These are phyloP conservation scores for Archocentrus centrarchus DNA, from an alignment of 2,113 vertebrate species.

Conservation along the genomic window DNA sequence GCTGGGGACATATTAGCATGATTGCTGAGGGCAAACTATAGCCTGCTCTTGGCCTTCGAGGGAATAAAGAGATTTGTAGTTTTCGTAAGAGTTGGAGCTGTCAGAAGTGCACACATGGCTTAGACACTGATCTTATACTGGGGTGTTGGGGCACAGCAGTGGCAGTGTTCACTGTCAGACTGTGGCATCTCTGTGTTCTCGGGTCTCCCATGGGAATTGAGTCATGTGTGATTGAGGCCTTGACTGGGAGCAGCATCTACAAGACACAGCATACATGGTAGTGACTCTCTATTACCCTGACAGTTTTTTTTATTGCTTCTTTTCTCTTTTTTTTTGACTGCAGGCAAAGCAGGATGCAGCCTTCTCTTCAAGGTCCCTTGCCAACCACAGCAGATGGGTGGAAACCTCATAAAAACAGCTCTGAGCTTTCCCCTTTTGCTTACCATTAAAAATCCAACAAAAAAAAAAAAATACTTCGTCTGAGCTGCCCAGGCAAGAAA, in stretches of 20 bases:
- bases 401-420: conserved; percentile 71
- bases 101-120: conserved; percentile 55
- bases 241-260: conserved; percentile 66
- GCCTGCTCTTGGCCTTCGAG: conserved; percentile 40
- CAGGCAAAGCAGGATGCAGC: conserved; percentile 54
- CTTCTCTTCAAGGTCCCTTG: conserved; percentile 68
- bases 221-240: conserved; percentile 68
- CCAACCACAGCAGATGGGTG: conserved; percentile 62
- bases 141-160: conserved; percentile 49
- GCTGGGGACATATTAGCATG: conserved; percentile 60
- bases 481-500: conserved; percentile 15
- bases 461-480: neutral
- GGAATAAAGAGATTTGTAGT: conserved; percentile 63
- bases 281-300: conserved; percentile 67
- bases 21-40: conserved; percentile 64
- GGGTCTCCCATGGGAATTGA: conserved; percentile 55
- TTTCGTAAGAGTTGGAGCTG: conserved; percentile 58
- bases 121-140: conserved; percentile 61
- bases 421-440: conserved; percentile 61
- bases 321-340: conserved; percentile 49
- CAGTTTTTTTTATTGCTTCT: conserved; percentile 46
- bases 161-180: conserved; percentile 66
- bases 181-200: conserved; percentile 57
- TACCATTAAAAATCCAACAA: conserved; percentile 30
- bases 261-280: conserved; percentile 52